Percentiles rank a stretch among this genome's conserved stretches.
Evolutionary conservation across 1,140 invertebrate species (phyloP).

Genomic region (Phortica variegata): DNA sequence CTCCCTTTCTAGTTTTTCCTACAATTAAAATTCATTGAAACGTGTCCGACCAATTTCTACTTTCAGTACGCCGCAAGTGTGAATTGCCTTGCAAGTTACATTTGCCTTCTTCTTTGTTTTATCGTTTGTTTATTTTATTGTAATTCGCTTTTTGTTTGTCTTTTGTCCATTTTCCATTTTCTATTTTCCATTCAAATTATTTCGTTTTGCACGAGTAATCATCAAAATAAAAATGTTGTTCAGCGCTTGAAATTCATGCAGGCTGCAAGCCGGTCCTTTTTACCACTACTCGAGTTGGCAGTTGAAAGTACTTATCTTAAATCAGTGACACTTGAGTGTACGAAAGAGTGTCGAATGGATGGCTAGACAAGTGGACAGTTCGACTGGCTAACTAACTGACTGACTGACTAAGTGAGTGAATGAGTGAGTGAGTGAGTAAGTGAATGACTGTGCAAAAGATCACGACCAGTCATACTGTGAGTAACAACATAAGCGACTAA

Average conservation of each 20-base stretch:
- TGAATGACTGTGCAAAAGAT: slow-evolving; percentile 35
- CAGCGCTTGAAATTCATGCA: background rate
- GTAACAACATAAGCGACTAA: slow-evolving; percentile 41
- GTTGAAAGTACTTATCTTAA: slow-evolving; percentile 54
- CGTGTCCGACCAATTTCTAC: no score
- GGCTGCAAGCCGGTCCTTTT: slow-evolving; percentile 18
- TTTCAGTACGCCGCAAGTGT: background rate
- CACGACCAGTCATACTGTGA: slow-evolving; percentile 17
- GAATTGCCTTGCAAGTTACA: background rate
- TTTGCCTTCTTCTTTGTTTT: background rate
- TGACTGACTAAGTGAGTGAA: slow-evolving; percentile 27
- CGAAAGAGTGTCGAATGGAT: no score
- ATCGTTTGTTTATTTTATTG: background rate
- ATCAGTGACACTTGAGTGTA: slow-evolving; percentile 54
- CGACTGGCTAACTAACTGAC: slow-evolving; percentile 50
- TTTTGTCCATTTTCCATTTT: slow-evolving; percentile 4
- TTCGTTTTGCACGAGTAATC: slow-evolving; percentile 51
- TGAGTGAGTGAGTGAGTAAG: slow-evolving; percentile 13
- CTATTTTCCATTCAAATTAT: slow-evolving; percentile 53
- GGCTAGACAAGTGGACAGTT: no score
- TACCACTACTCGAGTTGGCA: slow-evolving; percentile 46
- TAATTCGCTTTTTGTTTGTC: background rate
- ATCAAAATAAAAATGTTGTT: slow-evolving; percentile 31
- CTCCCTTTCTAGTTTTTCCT: no score
- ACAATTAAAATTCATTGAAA: no score